These are phyloP conservation scores for Mactra quadrangularis DNA, from an alignment of 1,140 invertebrate species.

Conservation along the genomic window DNA sequence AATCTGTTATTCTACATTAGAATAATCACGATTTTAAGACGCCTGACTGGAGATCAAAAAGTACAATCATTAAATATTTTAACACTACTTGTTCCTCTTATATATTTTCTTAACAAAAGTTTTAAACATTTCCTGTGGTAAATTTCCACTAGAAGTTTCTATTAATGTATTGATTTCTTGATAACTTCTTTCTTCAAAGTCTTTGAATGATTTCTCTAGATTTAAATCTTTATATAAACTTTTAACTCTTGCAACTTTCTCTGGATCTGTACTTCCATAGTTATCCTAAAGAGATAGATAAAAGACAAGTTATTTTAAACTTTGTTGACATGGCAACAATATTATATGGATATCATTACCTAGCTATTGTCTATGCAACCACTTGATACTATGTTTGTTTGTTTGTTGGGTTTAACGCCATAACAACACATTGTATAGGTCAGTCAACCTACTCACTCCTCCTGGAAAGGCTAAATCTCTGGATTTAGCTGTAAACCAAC, in stretches of 20 bases:
- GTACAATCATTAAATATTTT: too few species aligned
- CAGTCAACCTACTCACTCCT: too few species aligned
- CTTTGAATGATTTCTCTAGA: slow-evolving; percentile 90
- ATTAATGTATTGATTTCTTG: slow-evolving; percentile 76
- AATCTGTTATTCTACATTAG: too few species aligned
- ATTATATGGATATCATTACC: too few species aligned
- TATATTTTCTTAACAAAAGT: slow-evolving; percentile 83
- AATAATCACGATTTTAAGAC: too few species aligned
- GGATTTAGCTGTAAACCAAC: too few species aligned
- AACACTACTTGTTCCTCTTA: slow-evolving; percentile 81
- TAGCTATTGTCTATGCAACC: background rate
- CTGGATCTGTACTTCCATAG: slow-evolving; percentile 90
- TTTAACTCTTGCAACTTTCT: slow-evolving; percentile 90
- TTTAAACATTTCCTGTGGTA: slow-evolving; percentile 81
- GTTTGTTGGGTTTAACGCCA: too few species aligned
- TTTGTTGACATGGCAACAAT: too few species aligned
- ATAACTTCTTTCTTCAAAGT: slow-evolving; percentile 91
- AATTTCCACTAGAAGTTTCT: slow-evolving; percentile 67
- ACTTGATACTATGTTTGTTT: background rate
- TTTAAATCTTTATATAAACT: slow-evolving; percentile 92
- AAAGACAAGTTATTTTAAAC: slow-evolving; percentile 1
- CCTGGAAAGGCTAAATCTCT: too few species aligned
- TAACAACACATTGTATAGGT: too few species aligned
- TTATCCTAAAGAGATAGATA: slow-evolving; percentile 86
- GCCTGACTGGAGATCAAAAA: too few species aligned